These are phyloP conservation scores for Australoheros facetus DNA, from an alignment of 2,797 vertebrate genomes.

Conservation along the genomic window DNA sequence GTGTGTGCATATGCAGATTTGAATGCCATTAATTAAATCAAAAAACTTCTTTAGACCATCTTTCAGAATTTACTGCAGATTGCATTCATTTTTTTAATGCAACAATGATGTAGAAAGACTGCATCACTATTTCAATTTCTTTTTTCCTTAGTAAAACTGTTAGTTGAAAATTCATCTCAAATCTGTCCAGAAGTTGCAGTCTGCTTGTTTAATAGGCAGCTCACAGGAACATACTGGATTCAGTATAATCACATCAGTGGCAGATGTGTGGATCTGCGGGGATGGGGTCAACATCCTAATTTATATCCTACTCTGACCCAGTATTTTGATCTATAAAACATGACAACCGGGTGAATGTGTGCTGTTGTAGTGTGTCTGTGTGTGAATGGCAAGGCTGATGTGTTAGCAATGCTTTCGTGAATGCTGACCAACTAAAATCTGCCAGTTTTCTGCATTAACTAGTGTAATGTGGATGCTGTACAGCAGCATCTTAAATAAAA, in stretches of 20 bases:
- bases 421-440: slow-evolving; percentile 30
- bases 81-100: too few relatives aligned
- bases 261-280: neutral
- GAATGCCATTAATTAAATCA: too few relatives aligned
- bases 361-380: neutral
- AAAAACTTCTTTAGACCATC: too few relatives aligned
- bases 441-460: slow-evolving; percentile 23
- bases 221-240: neutral
- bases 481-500: too few relatives aligned
- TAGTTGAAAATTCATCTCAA: neutral
- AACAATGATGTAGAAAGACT: too few relatives aligned
- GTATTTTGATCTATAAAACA: slow-evolving; percentile 35
- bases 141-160: neutral
- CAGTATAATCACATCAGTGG: neutral
- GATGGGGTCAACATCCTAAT: neutral
- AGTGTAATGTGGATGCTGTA: neutral
- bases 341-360: slow-evolving; percentile 37
- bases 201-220: neutral
- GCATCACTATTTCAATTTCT: too few relatives aligned
- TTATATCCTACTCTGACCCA: slow-evolving; percentile 25
- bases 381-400: neutral
- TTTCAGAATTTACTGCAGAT: too few relatives aligned
- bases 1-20: too few relatives aligned
- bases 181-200: neutral
- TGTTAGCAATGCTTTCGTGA: slow-evolving; percentile 2